These are phyloP conservation scores for Drosophila orosa DNA, from an alignment of 1,140 invertebrate species.

Conservation along the genomic window DNA sequence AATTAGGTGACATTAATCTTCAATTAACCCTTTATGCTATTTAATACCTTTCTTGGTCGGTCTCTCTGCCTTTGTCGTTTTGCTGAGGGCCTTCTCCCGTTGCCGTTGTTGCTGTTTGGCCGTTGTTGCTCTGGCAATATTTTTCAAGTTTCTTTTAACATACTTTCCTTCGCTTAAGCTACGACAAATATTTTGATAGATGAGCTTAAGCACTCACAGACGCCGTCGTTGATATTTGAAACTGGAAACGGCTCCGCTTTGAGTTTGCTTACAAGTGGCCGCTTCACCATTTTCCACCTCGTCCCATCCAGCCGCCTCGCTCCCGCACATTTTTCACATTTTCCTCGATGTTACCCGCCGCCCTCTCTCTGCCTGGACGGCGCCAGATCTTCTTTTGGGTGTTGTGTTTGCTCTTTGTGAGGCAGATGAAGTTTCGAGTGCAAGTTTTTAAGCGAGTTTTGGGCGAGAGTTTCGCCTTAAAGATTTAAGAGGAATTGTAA, in stretches of 20 bases:
- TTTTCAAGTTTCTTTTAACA: conserved; percentile 40
- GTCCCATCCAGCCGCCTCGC: background rate
- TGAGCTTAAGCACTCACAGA: conserved; percentile 60
- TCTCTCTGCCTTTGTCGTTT: conserved; percentile 9
- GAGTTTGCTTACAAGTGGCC: conserved; percentile 53
- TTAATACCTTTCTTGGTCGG: conserved; percentile 15
- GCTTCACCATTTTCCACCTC: conserved; percentile 29
- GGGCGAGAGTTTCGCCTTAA: conserved; percentile 38
- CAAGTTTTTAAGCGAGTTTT: conserved; percentile 45
- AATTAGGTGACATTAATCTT: conserved; percentile 19
- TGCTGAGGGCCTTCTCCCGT: background rate
- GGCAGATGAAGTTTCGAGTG: conserved; percentile 49
- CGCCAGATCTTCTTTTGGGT: conserved; percentile 40
- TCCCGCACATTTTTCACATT: conserved; percentile 25
- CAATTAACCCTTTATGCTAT: conserved; percentile 32
- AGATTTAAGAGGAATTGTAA: conserved; percentile 29
- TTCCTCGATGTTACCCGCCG: background rate
- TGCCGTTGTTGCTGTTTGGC: background rate
- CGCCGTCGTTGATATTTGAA: conserved; percentile 60
- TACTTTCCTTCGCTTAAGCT: conserved; percentile 49
- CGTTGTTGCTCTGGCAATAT: conserved; percentile 30
- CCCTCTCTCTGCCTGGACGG: background rate
- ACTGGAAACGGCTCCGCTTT: conserved; percentile 48
- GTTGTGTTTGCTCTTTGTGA: conserved; percentile 50
- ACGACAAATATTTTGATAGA: conserved; percentile 65